Percentiles rank a stretch among this genome's conserved stretches.
Evolutionary conservation across 2,888 invertebrate species (phyloP).

Genomic region (Pseudeuparius sepicola): DNA sequence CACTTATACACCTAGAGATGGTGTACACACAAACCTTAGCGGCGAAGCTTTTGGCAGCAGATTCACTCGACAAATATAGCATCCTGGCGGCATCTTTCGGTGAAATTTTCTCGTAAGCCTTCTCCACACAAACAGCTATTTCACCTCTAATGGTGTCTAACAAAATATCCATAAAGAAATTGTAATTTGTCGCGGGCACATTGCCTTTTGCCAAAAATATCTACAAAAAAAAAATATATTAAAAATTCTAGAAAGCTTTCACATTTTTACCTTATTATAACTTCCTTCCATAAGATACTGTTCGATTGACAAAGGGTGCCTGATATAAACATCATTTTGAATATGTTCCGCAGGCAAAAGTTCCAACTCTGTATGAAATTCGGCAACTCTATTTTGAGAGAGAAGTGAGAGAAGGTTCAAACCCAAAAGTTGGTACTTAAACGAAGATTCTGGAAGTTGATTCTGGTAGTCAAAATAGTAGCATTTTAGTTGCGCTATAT

Average conservation of each 20-base stretch:
- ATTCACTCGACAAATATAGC: conserved; percentile 70
- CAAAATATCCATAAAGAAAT: conserved; percentile 92
- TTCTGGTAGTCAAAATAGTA: conserved; percentile 88
- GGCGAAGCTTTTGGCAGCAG: conserved; percentile 72
- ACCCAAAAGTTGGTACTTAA: conserved; percentile 90
- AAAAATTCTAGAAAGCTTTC: conserved; percentile 4
- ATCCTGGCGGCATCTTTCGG: conserved; percentile 80
- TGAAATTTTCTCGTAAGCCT: conserved; percentile 86
- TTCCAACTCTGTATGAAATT: conserved; percentile 97
- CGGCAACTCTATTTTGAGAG: conserved; percentile 93
- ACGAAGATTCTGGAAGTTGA: conserved; percentile 81
- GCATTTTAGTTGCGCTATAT: conserved; percentile 94
- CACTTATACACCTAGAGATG: too few species aligned
- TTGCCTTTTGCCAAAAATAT: conserved; percentile 89
- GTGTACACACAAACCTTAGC: too few species aligned
- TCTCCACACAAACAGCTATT: conserved; percentile 94
- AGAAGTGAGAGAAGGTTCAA: conserved; percentile 87
- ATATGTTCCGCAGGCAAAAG: conserved; percentile 84
- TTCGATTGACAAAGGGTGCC: conserved; percentile 89
- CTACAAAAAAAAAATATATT: conserved; percentile 28
- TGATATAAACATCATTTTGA: conserved; percentile 86
- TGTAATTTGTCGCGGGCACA: conserved; percentile 92
- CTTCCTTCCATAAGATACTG: conserved; percentile 99
- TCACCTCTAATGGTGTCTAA: conserved; percentile 92
- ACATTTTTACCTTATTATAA: conserved; percentile 74